Percentiles rank a stretch among this genome's conserved stretches.
These are phyloP conservation scores for Stegophylla sp. DNA, from an alignment of 2,888 invertebrate species.

Conservation along the genomic window DNA sequence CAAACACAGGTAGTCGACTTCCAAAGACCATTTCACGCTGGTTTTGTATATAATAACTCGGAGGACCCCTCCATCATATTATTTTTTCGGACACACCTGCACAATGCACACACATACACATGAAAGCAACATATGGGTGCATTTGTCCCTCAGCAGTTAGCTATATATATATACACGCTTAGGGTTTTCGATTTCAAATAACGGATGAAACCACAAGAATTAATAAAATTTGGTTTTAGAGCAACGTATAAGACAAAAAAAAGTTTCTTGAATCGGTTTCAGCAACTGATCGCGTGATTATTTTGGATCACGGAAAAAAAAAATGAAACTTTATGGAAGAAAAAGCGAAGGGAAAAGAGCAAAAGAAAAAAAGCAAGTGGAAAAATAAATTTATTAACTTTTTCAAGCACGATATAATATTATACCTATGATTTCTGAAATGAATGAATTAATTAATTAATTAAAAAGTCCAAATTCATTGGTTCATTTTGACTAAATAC, in stretches of 20 bases:
- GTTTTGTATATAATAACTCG: conserved; percentile 36
- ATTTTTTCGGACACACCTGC: conserved; percentile 49
- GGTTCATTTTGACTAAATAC: too few relatives aligned
- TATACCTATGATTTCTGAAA: too few relatives aligned
- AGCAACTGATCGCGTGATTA: conserved; percentile 39
- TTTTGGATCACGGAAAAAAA: too few relatives aligned
- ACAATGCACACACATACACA: neutral
- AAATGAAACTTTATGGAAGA: too few relatives aligned
- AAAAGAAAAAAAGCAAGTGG: too few relatives aligned
- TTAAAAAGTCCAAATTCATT: too few relatives aligned
- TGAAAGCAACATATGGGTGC: conserved; percentile 33
- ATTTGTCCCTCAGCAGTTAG: neutral
- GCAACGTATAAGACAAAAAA: conserved; percentile 2
- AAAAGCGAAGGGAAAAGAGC: too few relatives aligned
- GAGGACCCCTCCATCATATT: conserved; percentile 2
- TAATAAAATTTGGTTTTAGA: conserved; percentile 16
- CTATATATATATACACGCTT: conserved; percentile 21
- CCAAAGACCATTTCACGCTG: conserved; percentile 37
- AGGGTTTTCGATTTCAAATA: conserved; percentile 55
- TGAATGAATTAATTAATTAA: too few relatives aligned
- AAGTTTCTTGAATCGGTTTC: conserved; percentile 29
- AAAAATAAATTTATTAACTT: too few relatives aligned
- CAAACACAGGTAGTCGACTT: conserved; percentile 32
- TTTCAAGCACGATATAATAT: too few relatives aligned
- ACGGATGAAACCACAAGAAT: conserved; percentile 39